These are phyloP conservation scores for Trichopoda pennipes DNA, from an alignment of 2,888 invertebrate species.

Conservation along the genomic window DNA sequence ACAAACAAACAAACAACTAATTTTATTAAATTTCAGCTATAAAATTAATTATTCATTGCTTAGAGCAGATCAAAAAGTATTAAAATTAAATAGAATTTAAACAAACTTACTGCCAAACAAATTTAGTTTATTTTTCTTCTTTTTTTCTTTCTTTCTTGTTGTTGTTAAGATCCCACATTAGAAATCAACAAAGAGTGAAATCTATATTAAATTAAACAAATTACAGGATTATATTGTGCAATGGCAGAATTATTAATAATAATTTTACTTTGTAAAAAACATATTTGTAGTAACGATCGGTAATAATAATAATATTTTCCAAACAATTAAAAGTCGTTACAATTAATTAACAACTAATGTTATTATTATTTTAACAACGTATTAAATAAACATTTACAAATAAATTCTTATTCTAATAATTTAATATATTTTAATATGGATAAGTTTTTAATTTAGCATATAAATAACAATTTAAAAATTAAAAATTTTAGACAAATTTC, in stretches of 20 bases:
- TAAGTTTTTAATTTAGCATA: constrained; percentile 35
- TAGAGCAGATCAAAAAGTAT: constrained; percentile 17
- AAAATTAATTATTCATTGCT: neutral
- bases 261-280: constrained; percentile 20
- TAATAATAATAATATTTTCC: neutral
- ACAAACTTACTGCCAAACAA: constrained; percentile 51
- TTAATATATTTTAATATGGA: constrained; percentile 1
- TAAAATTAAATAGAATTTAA: neutral
- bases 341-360: constrained; percentile 6
- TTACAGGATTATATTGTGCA: constrained; percentile 80
- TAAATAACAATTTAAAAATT: constrained; percentile 16
- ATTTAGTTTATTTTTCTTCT: constrained; percentile 7
- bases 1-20: too few species aligned
- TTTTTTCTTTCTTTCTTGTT: too few species aligned
- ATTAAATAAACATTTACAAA: constrained; percentile 28
- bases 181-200: constrained; percentile 19
- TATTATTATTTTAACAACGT: neutral
- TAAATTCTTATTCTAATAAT: constrained; percentile 22
- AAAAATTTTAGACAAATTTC: constrained; percentile 53
- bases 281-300: constrained; percentile 15
- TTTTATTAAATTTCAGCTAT: neutral
- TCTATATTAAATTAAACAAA: constrained; percentile 69
- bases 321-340: constrained; percentile 8
- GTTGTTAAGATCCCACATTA: constrained; percentile 11
- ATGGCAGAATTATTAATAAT: constrained; percentile 76